These are phyloP conservation scores for Nipponacmea schrenckii DNA, from an alignment of 2,888 invertebrate genomes.

Conservation along the genomic window DNA sequence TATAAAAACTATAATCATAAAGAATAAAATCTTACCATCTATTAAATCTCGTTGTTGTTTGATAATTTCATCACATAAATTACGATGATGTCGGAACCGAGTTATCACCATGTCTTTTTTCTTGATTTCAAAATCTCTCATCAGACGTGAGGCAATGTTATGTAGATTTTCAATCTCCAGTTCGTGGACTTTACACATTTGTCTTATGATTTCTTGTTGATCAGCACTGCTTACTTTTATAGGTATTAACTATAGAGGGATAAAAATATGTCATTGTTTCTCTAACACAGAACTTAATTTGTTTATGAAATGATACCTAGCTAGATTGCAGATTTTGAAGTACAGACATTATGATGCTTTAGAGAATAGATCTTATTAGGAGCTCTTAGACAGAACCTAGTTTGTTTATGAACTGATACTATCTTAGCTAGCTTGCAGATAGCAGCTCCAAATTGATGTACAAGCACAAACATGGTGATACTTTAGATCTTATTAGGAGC, in stretches of 20 bases:
- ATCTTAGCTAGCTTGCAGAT: no score
- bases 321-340: no score
- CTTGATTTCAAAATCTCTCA: constrained; percentile 86
- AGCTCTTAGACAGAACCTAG: no score
- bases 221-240: constrained; percentile 86
- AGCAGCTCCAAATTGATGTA: no score
- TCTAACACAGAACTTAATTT: no score
- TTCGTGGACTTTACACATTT: constrained; percentile 92
- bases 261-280: not conserved
- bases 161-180: constrained; percentile 89
- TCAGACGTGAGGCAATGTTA: constrained; percentile 85
- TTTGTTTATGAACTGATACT: no score
- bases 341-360: no score
- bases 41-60: constrained; percentile 86
- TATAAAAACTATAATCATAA: no score
- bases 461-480: no score
- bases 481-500: no score
- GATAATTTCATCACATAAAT: constrained; percentile 91
- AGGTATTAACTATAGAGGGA: constrained; percentile 78
- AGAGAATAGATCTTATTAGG: no score
- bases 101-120: constrained; percentile 85
- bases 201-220: constrained; percentile 86
- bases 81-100: constrained; percentile 84
- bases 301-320: no score
- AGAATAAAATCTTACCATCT: constrained; percentile 79